A percentile compares a stretch with the other conserved stretches of the same genome.
phyloP scores from a whole-genome alignment of 2,888 invertebrate genomes.

The Sarcophaga variegata region DNA sequence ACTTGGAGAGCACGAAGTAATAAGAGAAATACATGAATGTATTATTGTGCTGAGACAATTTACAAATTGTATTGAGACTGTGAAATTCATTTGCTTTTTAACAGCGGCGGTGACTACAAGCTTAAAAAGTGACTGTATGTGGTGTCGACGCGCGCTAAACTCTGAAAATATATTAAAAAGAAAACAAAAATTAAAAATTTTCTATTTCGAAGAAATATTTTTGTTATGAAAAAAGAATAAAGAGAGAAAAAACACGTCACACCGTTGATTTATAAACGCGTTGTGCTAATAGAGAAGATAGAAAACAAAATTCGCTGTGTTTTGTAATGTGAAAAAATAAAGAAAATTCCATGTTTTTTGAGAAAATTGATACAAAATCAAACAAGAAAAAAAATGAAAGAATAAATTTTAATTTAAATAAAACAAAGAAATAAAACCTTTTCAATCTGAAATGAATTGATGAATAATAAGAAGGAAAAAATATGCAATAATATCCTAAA shows the following conservation, averaged over 20 bases:
- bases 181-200: slow-evolving; percentile 39
- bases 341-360: slow-evolving; percentile 18
- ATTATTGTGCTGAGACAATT: slow-evolving; percentile 37
- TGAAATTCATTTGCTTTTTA: slow-evolving; percentile 75
- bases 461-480: slow-evolving; percentile 48
- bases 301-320: slow-evolving; percentile 8
- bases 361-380: not conserved
- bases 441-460: slow-evolving; percentile 41
- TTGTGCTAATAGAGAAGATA: slow-evolving; percentile 46
- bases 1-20: no score
- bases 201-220: slow-evolving; percentile 1
- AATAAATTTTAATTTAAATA: slow-evolving; percentile 50
- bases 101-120: slow-evolving; percentile 76
- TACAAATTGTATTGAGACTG: slow-evolving; percentile 23
- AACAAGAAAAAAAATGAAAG: slow-evolving; percentile 17
- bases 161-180: slow-evolving; percentile 45
- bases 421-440: slow-evolving; percentile 27
- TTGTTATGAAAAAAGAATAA: slow-evolving; percentile 26
- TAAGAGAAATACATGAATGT: slow-evolving; percentile 32
- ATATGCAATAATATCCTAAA: not conserved
- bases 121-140: slow-evolving; percentile 12
- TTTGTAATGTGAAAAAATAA: not conserved
- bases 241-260: slow-evolving; percentile 61
- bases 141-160: slow-evolving; percentile 56
- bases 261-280: slow-evolving; percentile 56